Conservation (phyloP, 92 coral and sea anemone species). For the Epizoanthus fatuus region DNA sequence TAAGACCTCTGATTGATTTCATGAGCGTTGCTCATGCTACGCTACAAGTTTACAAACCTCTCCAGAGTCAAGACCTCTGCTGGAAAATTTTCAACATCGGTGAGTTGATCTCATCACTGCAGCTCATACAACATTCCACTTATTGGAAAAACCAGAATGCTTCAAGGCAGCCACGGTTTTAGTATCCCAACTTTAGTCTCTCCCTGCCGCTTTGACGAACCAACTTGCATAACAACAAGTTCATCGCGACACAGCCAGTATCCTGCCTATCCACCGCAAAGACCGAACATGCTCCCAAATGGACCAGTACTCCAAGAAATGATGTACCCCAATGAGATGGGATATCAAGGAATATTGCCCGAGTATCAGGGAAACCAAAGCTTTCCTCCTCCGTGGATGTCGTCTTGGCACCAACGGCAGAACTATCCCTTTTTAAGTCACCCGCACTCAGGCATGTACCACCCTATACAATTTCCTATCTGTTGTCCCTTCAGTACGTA, state of each 20-base stretch:
- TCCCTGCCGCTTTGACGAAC: constrained; percentile 85
- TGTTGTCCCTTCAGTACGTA: not conserved
- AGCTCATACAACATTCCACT: constrained; percentile 1
- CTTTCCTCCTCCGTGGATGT: constrained; percentile 69
- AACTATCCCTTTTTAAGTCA: constrained; percentile 83
- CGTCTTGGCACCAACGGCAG: constrained; percentile 83
- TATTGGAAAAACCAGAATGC: constrained; percentile 46
- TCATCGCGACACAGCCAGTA: constrained; percentile 76
- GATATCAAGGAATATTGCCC: constrained; percentile 79
- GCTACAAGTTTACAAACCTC: constrained; percentile 5
- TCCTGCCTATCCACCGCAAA: constrained; percentile 73
- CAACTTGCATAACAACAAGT: constrained; percentile 73
- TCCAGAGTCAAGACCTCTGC: constrained; percentile 36
- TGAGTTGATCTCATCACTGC: not conserved
- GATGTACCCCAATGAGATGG: constrained; percentile 84
- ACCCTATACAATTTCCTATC: not conserved
- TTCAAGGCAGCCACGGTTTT: constrained; percentile 81
- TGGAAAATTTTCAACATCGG: constrained; percentile 2
- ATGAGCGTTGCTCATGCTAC: constrained; percentile 25
- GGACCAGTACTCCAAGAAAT: constrained; percentile 86
- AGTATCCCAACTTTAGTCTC: constrained; percentile 88
- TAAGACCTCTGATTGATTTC: constrained; percentile 33
- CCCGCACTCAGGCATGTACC: constrained; percentile 80
- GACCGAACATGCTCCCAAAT: constrained; percentile 75
- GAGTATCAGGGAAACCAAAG: constrained; percentile 79